These are phyloP conservation scores for Adelognathus sp. DNA, from an alignment of 2,888 invertebrate genomes.

Conservation along the genomic window DNA sequence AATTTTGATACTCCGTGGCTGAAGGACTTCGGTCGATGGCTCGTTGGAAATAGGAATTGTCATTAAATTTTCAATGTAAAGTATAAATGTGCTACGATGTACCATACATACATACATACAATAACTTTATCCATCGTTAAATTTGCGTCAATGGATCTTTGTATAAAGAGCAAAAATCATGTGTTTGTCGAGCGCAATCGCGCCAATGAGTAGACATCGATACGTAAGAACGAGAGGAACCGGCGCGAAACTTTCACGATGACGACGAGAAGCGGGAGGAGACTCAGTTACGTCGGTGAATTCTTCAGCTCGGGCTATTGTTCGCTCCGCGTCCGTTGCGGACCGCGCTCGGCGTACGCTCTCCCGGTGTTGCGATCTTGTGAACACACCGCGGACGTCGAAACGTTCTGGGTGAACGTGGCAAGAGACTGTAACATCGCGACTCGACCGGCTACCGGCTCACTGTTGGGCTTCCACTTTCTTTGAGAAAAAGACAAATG, in stretches of 20 bases:
- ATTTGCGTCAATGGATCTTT: no score
- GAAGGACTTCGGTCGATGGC: no score
- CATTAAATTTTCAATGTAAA: no score
- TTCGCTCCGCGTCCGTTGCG: conserved; percentile 20
- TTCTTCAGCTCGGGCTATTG: conserved; percentile 27
- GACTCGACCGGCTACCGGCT: conserved; percentile 1
- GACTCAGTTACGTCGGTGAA: conserved; percentile 27
- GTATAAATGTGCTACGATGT: no score
- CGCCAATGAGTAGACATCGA: background rate
- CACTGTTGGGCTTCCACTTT: conserved; percentile 41
- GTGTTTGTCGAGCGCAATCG: conserved; percentile 17
- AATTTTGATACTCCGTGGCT: no score
- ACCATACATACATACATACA: no score
- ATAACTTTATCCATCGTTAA: no score
- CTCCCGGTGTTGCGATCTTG: conserved; percentile 21
- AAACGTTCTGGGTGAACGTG: conserved; percentile 8
- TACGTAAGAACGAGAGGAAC: background rate
- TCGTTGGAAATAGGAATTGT: no score
- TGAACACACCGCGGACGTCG: conserved; percentile 30
- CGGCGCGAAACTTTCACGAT: conserved; percentile 37
- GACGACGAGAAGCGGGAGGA: background rate
- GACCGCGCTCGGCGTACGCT: conserved; percentile 13
- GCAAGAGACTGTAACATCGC: background rate
- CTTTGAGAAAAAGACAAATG: conserved; percentile 45
- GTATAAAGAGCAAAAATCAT: no score